Evolutionary conservation across 1,140 invertebrate species (phyloP), one percentile per base, ranked within the genome.

Genomic region (Battus philenor): DNA sequence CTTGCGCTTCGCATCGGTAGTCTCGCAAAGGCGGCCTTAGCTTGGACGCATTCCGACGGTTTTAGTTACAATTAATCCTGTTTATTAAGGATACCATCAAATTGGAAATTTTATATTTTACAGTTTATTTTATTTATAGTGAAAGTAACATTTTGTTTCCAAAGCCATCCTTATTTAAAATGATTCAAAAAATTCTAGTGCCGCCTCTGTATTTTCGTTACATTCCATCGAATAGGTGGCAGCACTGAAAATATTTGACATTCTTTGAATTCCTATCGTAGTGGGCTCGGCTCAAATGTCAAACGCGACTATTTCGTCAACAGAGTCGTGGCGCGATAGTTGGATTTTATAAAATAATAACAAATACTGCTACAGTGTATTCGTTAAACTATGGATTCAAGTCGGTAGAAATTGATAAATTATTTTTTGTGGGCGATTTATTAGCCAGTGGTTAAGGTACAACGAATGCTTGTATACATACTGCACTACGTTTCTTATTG

Each of bases 221-320:
- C 38, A 82, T 82, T 77, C 76, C 70, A 54, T 53, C 51, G 57
- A 55, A 77, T 56, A 86, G 82, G 79, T 86, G 86, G 86, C 83
- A 68, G 75, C 78, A 84, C 75, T 74, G 68, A 73, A 85, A 80
- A 84, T 86, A 83, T 80, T 84, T 85, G 66, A 80, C 86, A 87
- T 87, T 85, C 86, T 84, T 27, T 49, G 63, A 65, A 86, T 85
- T 85, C 86, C 86, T 58, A 69, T 70, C 63, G 74, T 70, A 65
- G 82, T 85, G 81, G 80, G 79, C 81, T 78, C 81, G 82, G 78
- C 84, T 83, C 86, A 87, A 87, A 87, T 86, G 86, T 87, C 86
- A 87, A 86, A 87, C 78, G 73, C 74, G 68, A 82, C 78, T 86
- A 87, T 86, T 87, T 86, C 82, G 77, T 87, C 86, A 86, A 86